phyloP scores from a whole-genome alignment of 2,888 invertebrate species.

The Iselma pallidipennis region DNA sequence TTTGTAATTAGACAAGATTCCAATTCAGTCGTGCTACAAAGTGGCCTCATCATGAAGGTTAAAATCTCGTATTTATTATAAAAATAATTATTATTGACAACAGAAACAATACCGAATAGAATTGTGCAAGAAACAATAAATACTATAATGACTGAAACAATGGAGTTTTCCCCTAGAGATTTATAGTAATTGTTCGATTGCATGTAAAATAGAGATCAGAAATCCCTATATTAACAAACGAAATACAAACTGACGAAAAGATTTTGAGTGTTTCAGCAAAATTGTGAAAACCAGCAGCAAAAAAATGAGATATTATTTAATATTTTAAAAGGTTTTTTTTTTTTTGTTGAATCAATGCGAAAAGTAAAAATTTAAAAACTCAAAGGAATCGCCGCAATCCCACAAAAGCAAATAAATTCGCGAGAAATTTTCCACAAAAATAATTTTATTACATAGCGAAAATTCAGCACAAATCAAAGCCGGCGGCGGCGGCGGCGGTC shows the following conservation, averaged over 20 bases:
- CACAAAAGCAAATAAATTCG: slow-evolving; percentile 3
- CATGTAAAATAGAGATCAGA: neutral
- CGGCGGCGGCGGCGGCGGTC: neutral
- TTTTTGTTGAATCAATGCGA: no score
- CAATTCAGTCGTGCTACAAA: neutral
- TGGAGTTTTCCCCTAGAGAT: neutral
- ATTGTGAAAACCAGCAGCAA: neutral
- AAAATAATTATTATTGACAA: neutral
- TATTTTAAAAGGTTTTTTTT: no score
- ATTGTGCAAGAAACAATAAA: neutral
- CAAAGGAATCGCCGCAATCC: neutral
- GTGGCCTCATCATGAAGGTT: no score
- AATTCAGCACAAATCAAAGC: slow-evolving; percentile 6
- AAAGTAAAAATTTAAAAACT: neutral
- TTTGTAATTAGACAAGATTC: neutral
- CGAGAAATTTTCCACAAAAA: neutral
- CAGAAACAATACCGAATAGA: neutral
- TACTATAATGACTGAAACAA: neutral
- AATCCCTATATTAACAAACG: no score
- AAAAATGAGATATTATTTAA: no score
- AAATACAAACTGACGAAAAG: no score
- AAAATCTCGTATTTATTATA: neutral
- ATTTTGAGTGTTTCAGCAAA: neutral
- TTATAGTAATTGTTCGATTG: neutral
- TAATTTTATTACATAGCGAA: neutral